Base-by-base conservation (phyloP, 2,797 vertebrate genomes). In the Mionectes olivaceus region DNA sequence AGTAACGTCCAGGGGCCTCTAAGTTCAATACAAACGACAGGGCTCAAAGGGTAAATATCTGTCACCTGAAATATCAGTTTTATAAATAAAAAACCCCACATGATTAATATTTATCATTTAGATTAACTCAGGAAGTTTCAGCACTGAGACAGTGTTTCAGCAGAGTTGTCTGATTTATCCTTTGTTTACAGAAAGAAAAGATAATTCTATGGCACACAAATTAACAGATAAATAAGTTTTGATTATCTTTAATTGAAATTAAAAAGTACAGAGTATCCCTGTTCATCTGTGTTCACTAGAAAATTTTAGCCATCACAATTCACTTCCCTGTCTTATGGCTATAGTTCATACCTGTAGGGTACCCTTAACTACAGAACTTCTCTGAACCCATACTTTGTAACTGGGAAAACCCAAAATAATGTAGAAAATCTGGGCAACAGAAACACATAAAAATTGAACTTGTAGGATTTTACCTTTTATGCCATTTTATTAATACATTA, bases 111-210 rank as follows among this genome's bases (percentile, higher is more conserved):
- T 46, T 10, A 28, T 14, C 4, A 25, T 64, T 68, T 74, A 80
- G 12, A 49, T 56, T 44, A 63, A 21, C 14, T 83, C 52, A 44
- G 30, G 12, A 84, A 39, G 22, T 19, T 67, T 71, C 28, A 83
- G n/a, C 33, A 52, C n/a, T 74, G 14, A 89, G n/a, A 52, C 8
- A n/a, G 2, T 33, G 52, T 30, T 85, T 84, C 49, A 59, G 22
- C 10, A 70, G 39, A 5, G 0, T 19, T 71, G 4, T 35, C 39
- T 4, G 4, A 79, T 68, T n/a, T 41, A 73, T 2, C 1, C 10
- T 63, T 56, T 60, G 19, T 60, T 44, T 14, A 21, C 9, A 13
- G 13, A 21, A 70, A 21, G 35, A 12, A 30, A n/a, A 32, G 1
- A 6, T 6, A 24, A 86, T 60, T 47, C 6, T 59, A 4, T 19